These are phyloP conservation scores for Amyelois transitella DNA, from an alignment of 1,140 invertebrate genomes.

Conservation along the genomic window DNA sequence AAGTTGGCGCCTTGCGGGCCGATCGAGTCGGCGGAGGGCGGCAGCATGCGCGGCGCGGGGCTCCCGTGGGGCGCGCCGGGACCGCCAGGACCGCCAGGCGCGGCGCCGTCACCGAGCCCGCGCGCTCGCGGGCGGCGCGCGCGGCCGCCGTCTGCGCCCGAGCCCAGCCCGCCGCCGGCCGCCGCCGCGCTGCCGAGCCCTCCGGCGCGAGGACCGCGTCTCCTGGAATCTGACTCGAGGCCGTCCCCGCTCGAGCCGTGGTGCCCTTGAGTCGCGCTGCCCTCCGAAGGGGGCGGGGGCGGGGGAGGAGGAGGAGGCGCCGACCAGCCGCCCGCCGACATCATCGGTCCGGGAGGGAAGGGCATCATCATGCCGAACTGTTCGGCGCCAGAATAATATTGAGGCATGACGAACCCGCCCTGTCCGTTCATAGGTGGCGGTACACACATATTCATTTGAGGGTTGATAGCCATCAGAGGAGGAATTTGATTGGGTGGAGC, in stretches of 20 bases:
- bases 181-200: conserved; percentile 35
- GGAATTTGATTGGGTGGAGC: conserved; percentile 45
- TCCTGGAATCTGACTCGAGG: conserved; percentile 68
- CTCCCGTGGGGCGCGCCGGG: conserved; percentile 58
- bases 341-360: conserved; percentile 35
- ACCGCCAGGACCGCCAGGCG: conserved; percentile 53
- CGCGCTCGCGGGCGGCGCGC: conserved; percentile 13
- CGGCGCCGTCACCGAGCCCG: conserved; percentile 23
- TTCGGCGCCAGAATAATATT: conserved; percentile 44
- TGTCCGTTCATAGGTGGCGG: conserved; percentile 45
- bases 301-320: conserved; percentile 51
- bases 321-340: conserved; percentile 41
- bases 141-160: conserved; percentile 18
- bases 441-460: conserved; percentile 59
- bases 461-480: conserved; percentile 55
- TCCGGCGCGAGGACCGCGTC: conserved; percentile 46
- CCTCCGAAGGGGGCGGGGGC: conserved; percentile 30
- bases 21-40: conserved; percentile 37
- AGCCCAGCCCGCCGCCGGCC: conserved; percentile 27
- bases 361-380: conserved; percentile 63
- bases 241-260: conserved; percentile 48
- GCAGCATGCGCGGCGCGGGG: conserved; percentile 60
- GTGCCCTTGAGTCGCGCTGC: conserved; percentile 39
- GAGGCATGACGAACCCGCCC: conserved; percentile 49
- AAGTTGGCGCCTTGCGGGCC: conserved; percentile 55